Conservation (phyloP, 2,113 vertebrate genomes). For the Oryzias melastigma region DNA sequence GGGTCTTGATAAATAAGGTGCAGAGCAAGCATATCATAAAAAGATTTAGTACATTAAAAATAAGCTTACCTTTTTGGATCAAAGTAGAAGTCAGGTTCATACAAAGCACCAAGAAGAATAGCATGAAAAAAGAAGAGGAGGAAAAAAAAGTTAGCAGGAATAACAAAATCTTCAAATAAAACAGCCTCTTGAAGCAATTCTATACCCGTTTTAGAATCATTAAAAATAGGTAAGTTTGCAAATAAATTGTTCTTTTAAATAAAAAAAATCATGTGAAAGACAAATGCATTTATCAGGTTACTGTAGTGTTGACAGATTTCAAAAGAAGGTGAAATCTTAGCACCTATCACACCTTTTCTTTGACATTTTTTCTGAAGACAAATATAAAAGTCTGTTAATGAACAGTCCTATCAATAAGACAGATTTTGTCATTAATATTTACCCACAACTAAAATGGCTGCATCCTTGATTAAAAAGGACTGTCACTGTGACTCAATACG, state of each 20-base stretch:
- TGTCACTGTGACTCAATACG: too few species aligned
- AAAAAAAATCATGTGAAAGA: too few species aligned
- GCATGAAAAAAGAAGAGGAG: conserved; percentile 13
- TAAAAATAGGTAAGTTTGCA: too few species aligned
- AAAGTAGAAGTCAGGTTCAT: conserved; percentile 22
- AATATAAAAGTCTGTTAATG: too few species aligned
- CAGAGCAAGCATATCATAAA: not conserved
- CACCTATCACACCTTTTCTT: too few species aligned
- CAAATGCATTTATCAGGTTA: too few species aligned
- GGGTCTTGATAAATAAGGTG: not conserved
- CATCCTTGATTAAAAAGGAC: too few species aligned
- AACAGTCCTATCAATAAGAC: too few species aligned
- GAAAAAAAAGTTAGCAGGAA: conserved; percentile 13
- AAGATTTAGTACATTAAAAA: not conserved
- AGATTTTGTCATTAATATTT: too few species aligned
- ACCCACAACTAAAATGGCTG: too few species aligned
- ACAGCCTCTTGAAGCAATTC: not conserved
- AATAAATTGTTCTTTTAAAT: too few species aligned
- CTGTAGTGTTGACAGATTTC: not conserved
- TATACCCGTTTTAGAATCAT: not conserved
- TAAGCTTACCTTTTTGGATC: conserved; percentile 46
- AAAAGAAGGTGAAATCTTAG: not conserved
- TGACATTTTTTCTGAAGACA: too few species aligned
- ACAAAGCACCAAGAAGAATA: conserved; percentile 18
- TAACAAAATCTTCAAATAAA: not conserved